A percentile compares a stretch with the other conserved stretches of the same genome.
These are phyloP conservation scores for Phocides pigmalion DNA, from an alignment of 1,140 invertebrate species.

Conservation along the genomic window DNA sequence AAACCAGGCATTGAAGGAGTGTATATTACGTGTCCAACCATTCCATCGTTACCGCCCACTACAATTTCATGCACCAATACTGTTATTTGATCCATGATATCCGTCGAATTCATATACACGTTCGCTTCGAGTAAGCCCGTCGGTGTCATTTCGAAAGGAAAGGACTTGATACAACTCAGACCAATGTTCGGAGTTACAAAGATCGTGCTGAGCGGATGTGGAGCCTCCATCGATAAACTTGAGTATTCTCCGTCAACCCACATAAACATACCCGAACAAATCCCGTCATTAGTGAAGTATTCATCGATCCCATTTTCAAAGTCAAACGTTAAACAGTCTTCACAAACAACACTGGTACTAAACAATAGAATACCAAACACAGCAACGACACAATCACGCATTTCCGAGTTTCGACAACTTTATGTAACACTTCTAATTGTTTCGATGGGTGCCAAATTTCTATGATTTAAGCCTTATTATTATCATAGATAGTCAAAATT, in stretches of 20 bases:
- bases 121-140: constrained; percentile 49
- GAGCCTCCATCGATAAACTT: constrained; percentile 38
- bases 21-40: constrained; percentile 37
- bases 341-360: constrained; percentile 40
- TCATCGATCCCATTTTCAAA: constrained; percentile 49
- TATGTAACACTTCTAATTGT: constrained; percentile 41
- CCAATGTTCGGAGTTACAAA: constrained; percentile 43
- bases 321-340: constrained; percentile 50
- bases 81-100: constrained; percentile 42
- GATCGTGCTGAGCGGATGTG: constrained; percentile 35
- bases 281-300: constrained; percentile 40
- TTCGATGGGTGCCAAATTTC: constrained; percentile 47
- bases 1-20: constrained; percentile 28
- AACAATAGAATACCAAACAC: constrained; percentile 37
- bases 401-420: constrained; percentile 36
- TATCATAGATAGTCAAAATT: constrained; percentile 41
- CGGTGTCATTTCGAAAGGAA: constrained; percentile 40
- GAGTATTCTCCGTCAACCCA: constrained; percentile 46
- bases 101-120: constrained; percentile 44
- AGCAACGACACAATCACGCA: constrained; percentile 36
- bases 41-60: constrained; percentile 36
- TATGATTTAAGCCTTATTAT: constrained; percentile 45
- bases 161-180: constrained; percentile 47
- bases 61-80: constrained; percentile 45
- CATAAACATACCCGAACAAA: constrained; percentile 39